These are phyloP conservation scores for Lanius collurio DNA, from an alignment of 2,113 vertebrate species.

Conservation along the genomic window DNA sequence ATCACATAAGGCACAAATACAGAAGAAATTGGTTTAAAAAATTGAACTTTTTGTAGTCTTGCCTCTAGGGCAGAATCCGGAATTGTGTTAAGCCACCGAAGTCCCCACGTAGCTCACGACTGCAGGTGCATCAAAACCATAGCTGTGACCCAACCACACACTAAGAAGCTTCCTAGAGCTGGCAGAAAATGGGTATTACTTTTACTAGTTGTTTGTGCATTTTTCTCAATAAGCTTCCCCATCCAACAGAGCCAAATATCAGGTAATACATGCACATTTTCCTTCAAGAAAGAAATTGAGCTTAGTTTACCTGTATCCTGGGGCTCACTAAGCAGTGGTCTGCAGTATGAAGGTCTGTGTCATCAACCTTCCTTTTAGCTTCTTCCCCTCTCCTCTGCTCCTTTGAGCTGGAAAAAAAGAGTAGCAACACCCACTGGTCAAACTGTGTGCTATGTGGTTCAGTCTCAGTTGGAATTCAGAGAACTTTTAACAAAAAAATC, in stretches of 20 bases:
- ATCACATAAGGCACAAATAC: not conserved
- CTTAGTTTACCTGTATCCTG: not conserved
- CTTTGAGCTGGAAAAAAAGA: not conserved
- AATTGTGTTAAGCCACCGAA: not conserved
- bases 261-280: not conserved
- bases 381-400: not conserved
- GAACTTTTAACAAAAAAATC: not conserved
- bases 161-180: not conserved
- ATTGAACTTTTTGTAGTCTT: not conserved
- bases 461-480: not conserved
- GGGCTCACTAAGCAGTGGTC: not conserved
- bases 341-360: not conserved
- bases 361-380: not conserved
- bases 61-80: not conserved
- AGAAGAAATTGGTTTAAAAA: not conserved
- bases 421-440: not conserved
- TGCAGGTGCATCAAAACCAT: not conserved
- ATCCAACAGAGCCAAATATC: not conserved
- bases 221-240: not conserved
- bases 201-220: not conserved
- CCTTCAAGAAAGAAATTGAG: not conserved
- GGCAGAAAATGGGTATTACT: not conserved
- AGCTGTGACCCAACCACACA: not conserved
- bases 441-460: rapidly evolving
- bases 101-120: not conserved